These are phyloP conservation scores for Mythimna impura DNA, from an alignment of 2,888 invertebrate genomes.

Conservation along the genomic window DNA sequence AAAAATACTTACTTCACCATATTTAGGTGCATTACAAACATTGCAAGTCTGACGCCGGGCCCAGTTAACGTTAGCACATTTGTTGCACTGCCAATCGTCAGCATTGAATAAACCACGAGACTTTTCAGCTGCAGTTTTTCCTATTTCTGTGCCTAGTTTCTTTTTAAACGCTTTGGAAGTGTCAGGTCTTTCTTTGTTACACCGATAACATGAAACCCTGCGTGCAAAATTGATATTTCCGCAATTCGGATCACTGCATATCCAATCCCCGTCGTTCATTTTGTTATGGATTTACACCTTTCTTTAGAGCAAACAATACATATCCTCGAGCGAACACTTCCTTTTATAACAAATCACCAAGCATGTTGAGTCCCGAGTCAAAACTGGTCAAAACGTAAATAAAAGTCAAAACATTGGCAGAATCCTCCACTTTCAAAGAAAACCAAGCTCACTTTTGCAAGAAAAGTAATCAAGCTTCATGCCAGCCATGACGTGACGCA, in stretches of 20 bases:
- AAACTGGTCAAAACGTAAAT: conserved; percentile 77
- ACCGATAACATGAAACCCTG: conserved; percentile 97
- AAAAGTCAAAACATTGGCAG: conserved; percentile 81
- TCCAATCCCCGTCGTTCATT: conserved; percentile 92
- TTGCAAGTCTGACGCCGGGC: conserved; percentile 98
- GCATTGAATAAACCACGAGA: conserved; percentile 98
- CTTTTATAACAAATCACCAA: conserved; percentile 64
- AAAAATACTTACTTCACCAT: conserved; percentile 94
- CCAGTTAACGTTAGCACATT: conserved; percentile 99
- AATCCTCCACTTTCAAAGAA: conserved; percentile 82
- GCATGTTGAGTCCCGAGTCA: conserved; percentile 62
- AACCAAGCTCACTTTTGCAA: conserved; percentile 88
- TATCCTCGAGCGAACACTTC: conserved; percentile 64
- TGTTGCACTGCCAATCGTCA: conserved; percentile 99
- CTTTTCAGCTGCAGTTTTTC: conserved; percentile 99
- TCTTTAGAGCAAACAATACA: conserved; percentile 68
- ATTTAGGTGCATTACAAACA: conserved; percentile 99
- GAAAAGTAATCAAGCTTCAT: conserved; percentile 87
- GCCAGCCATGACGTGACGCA: conserved; percentile 85
- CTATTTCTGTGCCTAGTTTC: conserved; percentile 98
- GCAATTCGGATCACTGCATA: conserved; percentile 93
- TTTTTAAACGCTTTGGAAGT: conserved; percentile 90
- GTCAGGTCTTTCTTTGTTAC: conserved; percentile 93
- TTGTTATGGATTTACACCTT: conserved; percentile 75
- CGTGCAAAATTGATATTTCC: conserved; percentile 98